These are phyloP conservation scores for Pachycephus smyrnensis DNA, from an alignment of 2,888 invertebrate genomes.

Conservation along the genomic window DNA sequence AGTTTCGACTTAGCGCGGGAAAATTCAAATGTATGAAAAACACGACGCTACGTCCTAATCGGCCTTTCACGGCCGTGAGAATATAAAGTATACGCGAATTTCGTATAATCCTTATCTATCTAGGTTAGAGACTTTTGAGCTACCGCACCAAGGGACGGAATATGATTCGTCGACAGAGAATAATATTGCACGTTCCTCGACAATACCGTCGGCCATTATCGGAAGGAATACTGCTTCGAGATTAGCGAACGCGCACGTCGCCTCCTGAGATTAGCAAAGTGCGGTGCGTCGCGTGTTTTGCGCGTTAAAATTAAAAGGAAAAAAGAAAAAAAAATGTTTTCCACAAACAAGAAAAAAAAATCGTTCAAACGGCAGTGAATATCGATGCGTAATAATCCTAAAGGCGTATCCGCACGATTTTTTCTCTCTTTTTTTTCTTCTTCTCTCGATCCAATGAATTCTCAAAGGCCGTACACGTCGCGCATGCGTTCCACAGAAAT, in stretches of 20 bases:
- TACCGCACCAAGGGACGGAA: conserved; percentile 1
- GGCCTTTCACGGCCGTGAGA: neutral
- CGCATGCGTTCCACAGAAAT: neutral
- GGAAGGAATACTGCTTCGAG: neutral
- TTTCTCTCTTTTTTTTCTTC: neutral
- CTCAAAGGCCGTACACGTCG: neutral
- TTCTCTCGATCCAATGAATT: neutral
- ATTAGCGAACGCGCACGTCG: conserved; percentile 1
- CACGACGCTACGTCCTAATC: neutral
- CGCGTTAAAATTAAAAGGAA: neutral
- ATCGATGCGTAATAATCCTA: neutral
- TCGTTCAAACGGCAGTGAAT: neutral
- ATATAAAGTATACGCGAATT: neutral
- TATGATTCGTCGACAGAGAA: neutral
- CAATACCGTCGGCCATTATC: neutral
- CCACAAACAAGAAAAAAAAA: neutral
- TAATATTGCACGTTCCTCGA: conserved; percentile 5
- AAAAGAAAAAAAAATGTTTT: neutral
- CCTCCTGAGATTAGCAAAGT: neutral
- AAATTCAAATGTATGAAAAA: neutral
- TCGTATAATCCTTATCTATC: neutral
- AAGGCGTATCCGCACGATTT: neutral
- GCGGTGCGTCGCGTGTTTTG: neutral
- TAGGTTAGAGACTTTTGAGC: conserved; percentile 2
- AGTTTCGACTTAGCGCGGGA: neutral